These are phyloP conservation scores for Drosophila meridionalis DNA, from an alignment of 2,888 invertebrate species.

Conservation along the genomic window DNA sequence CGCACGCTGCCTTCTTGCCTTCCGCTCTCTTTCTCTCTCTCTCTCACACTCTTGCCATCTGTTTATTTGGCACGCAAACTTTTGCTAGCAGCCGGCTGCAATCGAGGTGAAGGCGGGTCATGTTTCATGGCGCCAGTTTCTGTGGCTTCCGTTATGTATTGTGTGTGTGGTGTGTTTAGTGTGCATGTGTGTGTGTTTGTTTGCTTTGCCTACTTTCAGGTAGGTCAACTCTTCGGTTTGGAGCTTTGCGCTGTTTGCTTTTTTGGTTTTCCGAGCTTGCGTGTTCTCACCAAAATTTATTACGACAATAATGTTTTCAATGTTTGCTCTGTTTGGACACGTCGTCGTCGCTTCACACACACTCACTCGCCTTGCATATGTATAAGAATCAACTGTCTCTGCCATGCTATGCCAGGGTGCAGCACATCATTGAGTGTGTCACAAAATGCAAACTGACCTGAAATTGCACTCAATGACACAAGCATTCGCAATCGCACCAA, in stretches of 20 bases:
- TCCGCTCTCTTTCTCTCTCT: not conserved
- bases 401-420: conserved; percentile 6
- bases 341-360: not conserved
- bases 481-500: conserved; percentile 24
- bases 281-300: conserved; percentile 71
- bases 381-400: conserved; percentile 52
- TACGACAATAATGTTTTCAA: conserved; percentile 61
- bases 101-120: conserved; percentile 55
- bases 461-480: conserved; percentile 29
- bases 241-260: conserved; percentile 42
- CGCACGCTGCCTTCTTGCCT: not conserved
- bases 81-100: conserved; percentile 54
- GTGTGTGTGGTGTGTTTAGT: conserved; percentile 8
- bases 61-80: conserved; percentile 74
- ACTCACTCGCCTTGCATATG: conserved; percentile 11
- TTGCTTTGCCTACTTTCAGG: conserved; percentile 60
- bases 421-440: conserved; percentile 13
- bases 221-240: conserved; percentile 49
- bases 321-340: conserved; percentile 35
- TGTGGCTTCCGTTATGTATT: conserved; percentile 61
- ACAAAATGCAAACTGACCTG: conserved; percentile 23
- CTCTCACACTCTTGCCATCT: conserved; percentile 4
- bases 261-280: conserved; percentile 35
- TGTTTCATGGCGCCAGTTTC: conserved; percentile 67
- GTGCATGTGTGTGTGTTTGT: conserved; percentile 22